phyloP scores from a whole-genome alignment of 2,113 vertebrate species.

The Fregata magnificens region DNA sequence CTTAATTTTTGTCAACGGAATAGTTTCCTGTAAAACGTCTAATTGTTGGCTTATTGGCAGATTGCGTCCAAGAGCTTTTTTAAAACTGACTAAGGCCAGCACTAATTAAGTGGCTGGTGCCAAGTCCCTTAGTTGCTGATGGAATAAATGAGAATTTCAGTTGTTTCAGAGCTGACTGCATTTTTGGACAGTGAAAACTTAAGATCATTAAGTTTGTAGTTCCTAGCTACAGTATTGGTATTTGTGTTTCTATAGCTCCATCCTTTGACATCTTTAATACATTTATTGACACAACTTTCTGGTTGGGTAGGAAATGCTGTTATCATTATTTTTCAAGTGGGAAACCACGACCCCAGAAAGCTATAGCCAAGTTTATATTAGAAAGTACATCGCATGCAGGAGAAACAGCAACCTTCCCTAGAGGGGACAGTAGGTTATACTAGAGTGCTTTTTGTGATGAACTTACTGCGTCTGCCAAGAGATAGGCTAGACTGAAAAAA shows the following conservation, averaged over 20 bases:
- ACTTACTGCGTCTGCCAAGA: background rate
- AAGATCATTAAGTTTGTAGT: background rate
- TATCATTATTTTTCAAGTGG: background rate
- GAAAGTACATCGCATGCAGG: background rate
- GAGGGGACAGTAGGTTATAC: background rate
- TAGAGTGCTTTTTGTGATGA: background rate
- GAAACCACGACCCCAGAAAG: background rate
- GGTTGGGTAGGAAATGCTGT: background rate
- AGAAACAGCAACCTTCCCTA: background rate
- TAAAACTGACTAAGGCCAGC: background rate
- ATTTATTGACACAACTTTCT: background rate
- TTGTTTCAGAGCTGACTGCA: background rate
- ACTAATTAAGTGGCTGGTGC: background rate
- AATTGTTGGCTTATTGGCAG: constrained; percentile 12
- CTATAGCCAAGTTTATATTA: background rate
- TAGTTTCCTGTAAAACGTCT: constrained; percentile 36
- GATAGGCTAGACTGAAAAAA: background rate
- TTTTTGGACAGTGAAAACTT: background rate
- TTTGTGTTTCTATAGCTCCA: background rate
- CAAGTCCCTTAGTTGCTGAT: constrained; percentile 10
- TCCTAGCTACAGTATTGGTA: background rate
- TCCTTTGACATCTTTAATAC: background rate
- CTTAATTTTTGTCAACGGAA: constrained; percentile 60
- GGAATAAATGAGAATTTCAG: constrained; percentile 36
- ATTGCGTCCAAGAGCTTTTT: background rate